Conservation (phyloP, 2,888 invertebrate species). For the Archaeoteleia sp. region DNA sequence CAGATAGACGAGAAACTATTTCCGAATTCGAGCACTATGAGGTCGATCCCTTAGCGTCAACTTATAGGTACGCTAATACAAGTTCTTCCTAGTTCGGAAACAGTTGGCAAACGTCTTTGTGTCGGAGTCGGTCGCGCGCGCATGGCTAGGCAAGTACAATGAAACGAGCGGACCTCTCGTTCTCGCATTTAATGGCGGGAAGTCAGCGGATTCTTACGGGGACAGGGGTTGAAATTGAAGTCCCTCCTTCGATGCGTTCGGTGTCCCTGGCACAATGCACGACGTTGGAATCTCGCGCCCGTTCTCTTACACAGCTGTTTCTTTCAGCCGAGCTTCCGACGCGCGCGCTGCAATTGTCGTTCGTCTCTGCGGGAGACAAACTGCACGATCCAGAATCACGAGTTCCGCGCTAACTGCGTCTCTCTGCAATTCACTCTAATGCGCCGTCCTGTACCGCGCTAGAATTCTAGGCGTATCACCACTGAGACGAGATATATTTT, state of each 20-base stretch:
- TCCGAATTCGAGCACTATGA: slow-evolving; percentile 59
- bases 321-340: slow-evolving; percentile 20
- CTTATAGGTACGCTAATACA: slow-evolving; percentile 68
- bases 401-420: slow-evolving; percentile 27
- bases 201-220: slow-evolving; percentile 61
- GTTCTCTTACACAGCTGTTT: slow-evolving; percentile 31
- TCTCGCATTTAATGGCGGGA: slow-evolving; percentile 62
- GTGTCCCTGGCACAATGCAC: slow-evolving; percentile 29
- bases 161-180: slow-evolving; percentile 58
- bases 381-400: slow-evolving; percentile 31
- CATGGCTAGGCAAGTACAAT: slow-evolving; percentile 59
- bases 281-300: slow-evolving; percentile 7
- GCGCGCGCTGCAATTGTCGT: slow-evolving; percentile 32
- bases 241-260: slow-evolving; percentile 25
- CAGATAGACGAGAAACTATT: slow-evolving; percentile 59
- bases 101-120: slow-evolving; percentile 59
- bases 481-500: background rate
- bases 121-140: slow-evolving; percentile 45
- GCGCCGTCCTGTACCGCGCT: slow-evolving; percentile 13
- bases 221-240: slow-evolving; percentile 43
- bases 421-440: slow-evolving; percentile 32
- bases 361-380: slow-evolving; percentile 40
- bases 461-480: slow-evolving; percentile 10
- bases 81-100: slow-evolving; percentile 64
- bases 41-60: slow-evolving; percentile 64